These are phyloP conservation scores for Tympanuchus pallidicinctus DNA, from an alignment of 2,113 vertebrate species.

Conservation along the genomic window DNA sequence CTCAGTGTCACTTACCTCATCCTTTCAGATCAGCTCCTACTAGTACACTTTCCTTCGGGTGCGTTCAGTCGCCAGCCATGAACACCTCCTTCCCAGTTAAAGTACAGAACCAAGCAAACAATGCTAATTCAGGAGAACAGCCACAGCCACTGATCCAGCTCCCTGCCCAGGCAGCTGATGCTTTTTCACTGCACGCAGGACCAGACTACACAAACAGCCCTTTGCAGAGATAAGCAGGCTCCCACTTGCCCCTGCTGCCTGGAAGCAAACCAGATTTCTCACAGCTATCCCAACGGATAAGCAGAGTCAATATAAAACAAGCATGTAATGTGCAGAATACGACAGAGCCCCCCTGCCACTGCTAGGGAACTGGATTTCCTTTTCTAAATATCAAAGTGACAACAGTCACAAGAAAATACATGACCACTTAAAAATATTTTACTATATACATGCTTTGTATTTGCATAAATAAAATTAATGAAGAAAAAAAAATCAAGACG, in stretches of 20 bases:
- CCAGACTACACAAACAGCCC: slow-evolving; percentile 19
- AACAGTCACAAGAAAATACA: not conserved
- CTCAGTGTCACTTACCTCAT: not conserved
- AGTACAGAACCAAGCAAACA: not conserved
- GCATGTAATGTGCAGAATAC: not conserved
- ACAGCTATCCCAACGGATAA: not conserved
- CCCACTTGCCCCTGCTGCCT: not conserved
- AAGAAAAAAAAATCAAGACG: not conserved
- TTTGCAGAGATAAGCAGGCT: slow-evolving; percentile 1
- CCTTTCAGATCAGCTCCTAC: not conserved
- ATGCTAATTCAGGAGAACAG: not conserved
- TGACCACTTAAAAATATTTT: not conserved
- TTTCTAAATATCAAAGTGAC: not conserved
- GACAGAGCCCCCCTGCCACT: not conserved
- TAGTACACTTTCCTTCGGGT: not conserved
- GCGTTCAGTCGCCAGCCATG: not conserved
- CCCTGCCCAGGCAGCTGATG: slow-evolving; percentile 2
- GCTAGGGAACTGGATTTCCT: not conserved
- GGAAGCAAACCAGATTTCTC: not conserved
- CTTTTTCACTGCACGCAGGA: slow-evolving; percentile 16
- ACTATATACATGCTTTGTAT: rapidly evolving
- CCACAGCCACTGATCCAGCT: not conserved
- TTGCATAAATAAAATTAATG: not conserved
- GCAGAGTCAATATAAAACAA: not conserved
- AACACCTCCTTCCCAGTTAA: not conserved